A percentile compares a stretch with the other conserved stretches of the same genome.
Evolutionary conservation across 2,113 vertebrate species (phyloP).

Genomic region (Telmatochromis bifrenatus): DNA sequence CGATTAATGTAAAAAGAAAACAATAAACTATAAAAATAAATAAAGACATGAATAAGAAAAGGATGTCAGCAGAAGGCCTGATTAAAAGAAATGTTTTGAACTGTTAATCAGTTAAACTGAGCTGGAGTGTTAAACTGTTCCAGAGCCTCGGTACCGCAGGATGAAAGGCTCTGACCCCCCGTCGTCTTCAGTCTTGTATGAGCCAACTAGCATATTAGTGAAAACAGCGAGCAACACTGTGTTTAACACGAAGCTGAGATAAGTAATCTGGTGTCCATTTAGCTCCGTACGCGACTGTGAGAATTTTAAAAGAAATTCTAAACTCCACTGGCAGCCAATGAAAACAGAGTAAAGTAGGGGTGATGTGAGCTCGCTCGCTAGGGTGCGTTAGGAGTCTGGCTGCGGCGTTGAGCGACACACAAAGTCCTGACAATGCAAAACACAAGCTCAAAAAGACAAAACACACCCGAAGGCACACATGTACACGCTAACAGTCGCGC

Average conservation of each 20-base stretch:
- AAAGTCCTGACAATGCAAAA: not conserved
- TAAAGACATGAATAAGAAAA: not conserved
- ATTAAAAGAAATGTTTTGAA: not conserved
- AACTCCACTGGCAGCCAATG: not conserved
- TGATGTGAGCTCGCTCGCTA: not conserved
- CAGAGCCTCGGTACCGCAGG: accelerated
- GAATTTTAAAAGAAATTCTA: not conserved
- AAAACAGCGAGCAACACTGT: not conserved
- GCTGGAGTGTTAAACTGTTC: not conserved
- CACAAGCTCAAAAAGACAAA: not conserved
- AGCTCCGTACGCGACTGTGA: not conserved
- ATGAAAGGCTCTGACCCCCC: not conserved
- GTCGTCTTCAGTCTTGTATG: not conserved
- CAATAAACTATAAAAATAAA: not conserved
- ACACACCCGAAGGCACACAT: not conserved
- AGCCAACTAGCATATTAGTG: not conserved
- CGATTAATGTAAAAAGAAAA: not conserved
- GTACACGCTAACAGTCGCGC: not conserved
- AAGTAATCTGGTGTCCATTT: not conserved
- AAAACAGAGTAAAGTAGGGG: not conserved
- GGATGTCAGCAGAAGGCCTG: not conserved
- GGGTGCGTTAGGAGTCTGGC: not conserved
- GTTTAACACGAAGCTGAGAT: not conserved
- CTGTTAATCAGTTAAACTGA: not conserved
- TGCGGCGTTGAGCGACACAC: accelerated